phyloP scores from a whole-genome alignment of 2,888 invertebrate species.

The Acleris sparsana region DNA sequence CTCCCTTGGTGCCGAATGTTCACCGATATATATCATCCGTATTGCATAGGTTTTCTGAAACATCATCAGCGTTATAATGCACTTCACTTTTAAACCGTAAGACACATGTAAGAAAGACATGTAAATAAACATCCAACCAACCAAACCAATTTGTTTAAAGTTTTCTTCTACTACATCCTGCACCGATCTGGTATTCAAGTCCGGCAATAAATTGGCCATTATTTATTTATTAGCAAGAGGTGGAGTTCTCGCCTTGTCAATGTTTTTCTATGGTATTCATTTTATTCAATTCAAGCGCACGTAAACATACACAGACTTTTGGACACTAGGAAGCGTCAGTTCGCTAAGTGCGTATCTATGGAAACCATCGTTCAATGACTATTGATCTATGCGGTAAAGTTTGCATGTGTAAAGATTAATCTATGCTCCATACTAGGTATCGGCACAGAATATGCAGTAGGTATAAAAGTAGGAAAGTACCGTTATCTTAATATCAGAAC shows the following conservation, averaged over 20 bases:
- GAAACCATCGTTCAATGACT: conserved; percentile 5
- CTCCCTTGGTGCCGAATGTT: conserved; percentile 63
- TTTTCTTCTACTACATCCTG: conserved; percentile 73
- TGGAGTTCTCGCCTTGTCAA: conserved; percentile 5
- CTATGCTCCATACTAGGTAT: neutral
- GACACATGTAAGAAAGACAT: neutral
- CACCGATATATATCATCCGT: conserved; percentile 76
- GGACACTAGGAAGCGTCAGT: conserved; percentile 20
- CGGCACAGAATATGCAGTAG: no score
- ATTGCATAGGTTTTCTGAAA: conserved; percentile 76
- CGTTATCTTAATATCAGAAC: no score
- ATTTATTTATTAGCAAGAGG: neutral
- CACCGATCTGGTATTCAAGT: conserved; percentile 62
- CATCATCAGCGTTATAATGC: neutral
- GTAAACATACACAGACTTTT: conserved; percentile 29
- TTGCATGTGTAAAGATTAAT: neutral
- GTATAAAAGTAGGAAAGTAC: no score
- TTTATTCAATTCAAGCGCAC: conserved; percentile 3
- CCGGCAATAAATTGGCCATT: conserved; percentile 54
- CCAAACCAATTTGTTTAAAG: conserved; percentile 61
- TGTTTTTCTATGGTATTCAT: conserved; percentile 1
- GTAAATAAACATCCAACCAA: conserved; percentile 47
- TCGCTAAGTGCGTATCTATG: conserved; percentile 19
- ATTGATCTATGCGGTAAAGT: neutral
- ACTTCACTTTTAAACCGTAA: neutral